Evolutionary conservation across 2,888 invertebrate species (phyloP).

Genomic region (Caenorhabditis drosophilae): DNA sequence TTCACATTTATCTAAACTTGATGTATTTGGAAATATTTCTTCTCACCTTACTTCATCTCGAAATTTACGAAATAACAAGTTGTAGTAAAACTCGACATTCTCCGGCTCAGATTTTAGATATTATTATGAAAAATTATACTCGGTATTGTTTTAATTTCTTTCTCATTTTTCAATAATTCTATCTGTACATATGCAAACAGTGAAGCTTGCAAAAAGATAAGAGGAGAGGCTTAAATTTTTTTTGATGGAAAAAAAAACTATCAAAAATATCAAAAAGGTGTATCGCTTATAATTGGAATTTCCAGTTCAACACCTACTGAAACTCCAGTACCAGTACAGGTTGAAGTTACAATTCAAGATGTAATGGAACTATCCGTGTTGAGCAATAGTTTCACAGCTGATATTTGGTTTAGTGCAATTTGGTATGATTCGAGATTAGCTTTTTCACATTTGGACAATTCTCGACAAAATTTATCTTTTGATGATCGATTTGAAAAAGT

Average conservation of each 20-base stretch:
- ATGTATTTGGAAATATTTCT: neutral
- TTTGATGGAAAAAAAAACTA: too few species aligned
- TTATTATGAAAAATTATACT: conserved; percentile 32
- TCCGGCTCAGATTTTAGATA: conserved; percentile 21
- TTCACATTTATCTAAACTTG: neutral
- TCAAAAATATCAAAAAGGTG: too few species aligned
- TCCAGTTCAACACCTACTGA: too few species aligned
- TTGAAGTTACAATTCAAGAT: conserved; percentile 66
- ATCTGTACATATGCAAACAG: too few species aligned
- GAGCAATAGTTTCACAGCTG: conserved; percentile 63
- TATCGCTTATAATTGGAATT: too few species aligned
- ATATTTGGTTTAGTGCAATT: conserved; percentile 67
- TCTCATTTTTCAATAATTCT: conserved; percentile 13
- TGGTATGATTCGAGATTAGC: conserved; percentile 64
- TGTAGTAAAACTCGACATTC: conserved; percentile 4
- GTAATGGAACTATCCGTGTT: conserved; percentile 64
- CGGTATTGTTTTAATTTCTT: neutral
- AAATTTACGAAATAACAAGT: neutral
- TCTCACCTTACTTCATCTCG: neutral
- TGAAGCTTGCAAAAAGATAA: too few species aligned
- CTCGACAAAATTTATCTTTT: conserved; percentile 61
- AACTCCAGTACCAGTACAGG: conserved; percentile 55
- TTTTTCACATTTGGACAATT: conserved; percentile 58
- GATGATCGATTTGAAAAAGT: conserved; percentile 66
- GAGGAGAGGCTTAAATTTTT: too few species aligned